Evolutionary conservation across 2,113 vertebrate genomes (phyloP).

Genomic region (Zosterops hypoxanthus): DNA sequence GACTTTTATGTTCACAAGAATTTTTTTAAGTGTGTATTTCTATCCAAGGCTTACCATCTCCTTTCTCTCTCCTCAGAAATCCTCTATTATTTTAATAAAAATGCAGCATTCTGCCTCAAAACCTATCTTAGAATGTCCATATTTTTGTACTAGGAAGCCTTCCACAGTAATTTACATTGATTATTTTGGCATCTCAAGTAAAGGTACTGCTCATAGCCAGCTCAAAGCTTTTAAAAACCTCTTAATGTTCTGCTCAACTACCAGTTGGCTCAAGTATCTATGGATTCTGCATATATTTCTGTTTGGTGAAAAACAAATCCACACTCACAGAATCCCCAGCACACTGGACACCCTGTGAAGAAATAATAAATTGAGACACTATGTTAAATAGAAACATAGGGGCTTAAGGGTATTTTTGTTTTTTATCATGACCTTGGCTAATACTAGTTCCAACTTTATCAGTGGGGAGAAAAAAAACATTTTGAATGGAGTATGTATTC

Average conservation of each 20-base stretch:
- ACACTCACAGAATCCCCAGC: conserved; percentile 18
- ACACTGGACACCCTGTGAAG: conserved; percentile 27
- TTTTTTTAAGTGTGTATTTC: background rate
- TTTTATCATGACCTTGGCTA: conserved; percentile 2
- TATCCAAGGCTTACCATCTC: background rate
- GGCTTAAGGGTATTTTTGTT: conserved; percentile 23
- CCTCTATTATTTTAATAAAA: background rate
- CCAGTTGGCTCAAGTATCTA: conserved; percentile 10
- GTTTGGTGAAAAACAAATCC: conserved; percentile 52
- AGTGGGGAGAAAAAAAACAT: conserved; percentile 21
- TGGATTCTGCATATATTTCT: background rate
- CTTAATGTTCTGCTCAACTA: conserved; percentile 26
- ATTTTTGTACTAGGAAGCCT: background rate
- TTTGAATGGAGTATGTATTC: conserved; percentile 10
- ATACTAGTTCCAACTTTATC: background rate
- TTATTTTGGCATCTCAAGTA: background rate
- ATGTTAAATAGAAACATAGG: conserved; percentile 34
- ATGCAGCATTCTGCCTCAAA: background rate
- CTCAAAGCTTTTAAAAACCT: conserved; percentile 49
- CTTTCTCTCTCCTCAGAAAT: background rate
- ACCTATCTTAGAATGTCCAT: background rate
- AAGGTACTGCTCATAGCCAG: background rate
- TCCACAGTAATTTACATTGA: background rate
- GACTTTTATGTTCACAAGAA: background rate
- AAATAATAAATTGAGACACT: conserved; percentile 41